phyloP scores from a whole-genome alignment of 2,113 vertebrate species.

The Xiphophorus couchianus region DNA sequence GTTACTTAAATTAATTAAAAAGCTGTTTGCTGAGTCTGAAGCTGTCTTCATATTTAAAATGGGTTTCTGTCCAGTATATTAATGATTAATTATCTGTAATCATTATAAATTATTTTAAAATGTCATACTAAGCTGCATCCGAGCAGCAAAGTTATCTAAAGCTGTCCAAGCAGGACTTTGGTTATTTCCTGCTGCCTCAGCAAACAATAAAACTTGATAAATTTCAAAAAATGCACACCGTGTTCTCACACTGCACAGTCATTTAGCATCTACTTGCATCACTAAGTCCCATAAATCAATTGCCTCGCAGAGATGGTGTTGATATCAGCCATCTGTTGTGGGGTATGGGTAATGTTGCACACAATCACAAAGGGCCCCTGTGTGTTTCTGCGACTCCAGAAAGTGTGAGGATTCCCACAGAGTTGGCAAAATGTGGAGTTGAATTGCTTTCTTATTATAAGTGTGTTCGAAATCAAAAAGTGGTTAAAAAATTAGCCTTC shows the following conservation, averaged over 20 bases:
- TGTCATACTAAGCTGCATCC: not conserved
- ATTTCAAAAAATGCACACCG: conserved; percentile 1
- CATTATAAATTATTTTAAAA: not conserved
- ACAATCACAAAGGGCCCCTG: not conserved
- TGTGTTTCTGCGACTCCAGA: not conserved
- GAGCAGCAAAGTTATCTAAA: not conserved
- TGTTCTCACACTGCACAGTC: conserved; percentile 21
- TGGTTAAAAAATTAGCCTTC: not conserved
- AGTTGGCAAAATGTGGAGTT: not conserved
- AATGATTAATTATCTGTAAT: not conserved
- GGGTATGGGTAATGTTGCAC: conserved; percentile 15
- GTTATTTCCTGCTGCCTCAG: not conserved
- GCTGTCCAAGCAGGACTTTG: not conserved
- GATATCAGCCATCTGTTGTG: conserved; percentile 67
- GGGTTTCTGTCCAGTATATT: not conserved
- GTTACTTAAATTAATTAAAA: not conserved
- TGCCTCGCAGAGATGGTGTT: conserved; percentile 33
- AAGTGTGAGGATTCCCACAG: not conserved
- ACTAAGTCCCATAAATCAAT: conserved; percentile 57
- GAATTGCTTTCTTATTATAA: not conserved
- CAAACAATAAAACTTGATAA: not conserved
- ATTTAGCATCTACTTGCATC: conserved; percentile 32
- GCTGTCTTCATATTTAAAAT: not conserved
- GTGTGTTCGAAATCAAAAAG: not conserved
- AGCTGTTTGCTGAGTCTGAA: not conserved